A percentile compares a stretch with the other conserved stretches of the same genome.
phyloP scores from a whole-genome alignment of 2,113 vertebrate genomes.

The Rallus limicola region DNA sequence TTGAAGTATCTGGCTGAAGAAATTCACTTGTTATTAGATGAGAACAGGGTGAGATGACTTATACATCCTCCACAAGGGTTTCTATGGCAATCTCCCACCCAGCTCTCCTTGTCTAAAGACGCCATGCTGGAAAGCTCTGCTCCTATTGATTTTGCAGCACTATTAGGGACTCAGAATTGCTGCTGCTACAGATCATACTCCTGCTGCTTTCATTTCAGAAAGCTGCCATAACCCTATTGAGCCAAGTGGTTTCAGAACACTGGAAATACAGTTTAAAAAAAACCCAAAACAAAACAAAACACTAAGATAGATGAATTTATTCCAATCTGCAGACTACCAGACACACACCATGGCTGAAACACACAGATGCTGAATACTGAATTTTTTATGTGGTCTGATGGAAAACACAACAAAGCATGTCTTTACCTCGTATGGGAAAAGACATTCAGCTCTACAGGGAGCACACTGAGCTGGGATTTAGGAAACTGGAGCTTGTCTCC shows the following conservation, averaged over 20 bases:
- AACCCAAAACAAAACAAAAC: neutral
- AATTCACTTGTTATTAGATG: slow-evolving; percentile 33
- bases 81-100: slow-evolving; percentile 58
- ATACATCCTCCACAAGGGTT: slow-evolving; percentile 16
- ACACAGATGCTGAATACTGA: neutral
- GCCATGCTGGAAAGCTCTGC: neutral
- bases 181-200: neutral
- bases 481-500: neutral
- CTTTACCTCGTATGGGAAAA: neutral
- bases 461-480: neutral
- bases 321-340: neutral
- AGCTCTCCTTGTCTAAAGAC: neutral
- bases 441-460: neutral
- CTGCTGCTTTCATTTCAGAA: neutral
- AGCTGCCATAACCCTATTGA: neutral
- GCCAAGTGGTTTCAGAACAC: neutral
- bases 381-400: neutral
- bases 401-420: neutral
- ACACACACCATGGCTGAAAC: neutral
- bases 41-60: neutral
- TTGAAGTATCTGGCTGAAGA: slow-evolving; percentile 12
- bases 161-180: neutral
- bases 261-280: neutral
- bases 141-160: slow-evolving; percentile 24
- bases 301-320: neutral